phyloP scores from a whole-genome alignment of 2,888 invertebrate genomes.

The Rhingia rostrata region DNA sequence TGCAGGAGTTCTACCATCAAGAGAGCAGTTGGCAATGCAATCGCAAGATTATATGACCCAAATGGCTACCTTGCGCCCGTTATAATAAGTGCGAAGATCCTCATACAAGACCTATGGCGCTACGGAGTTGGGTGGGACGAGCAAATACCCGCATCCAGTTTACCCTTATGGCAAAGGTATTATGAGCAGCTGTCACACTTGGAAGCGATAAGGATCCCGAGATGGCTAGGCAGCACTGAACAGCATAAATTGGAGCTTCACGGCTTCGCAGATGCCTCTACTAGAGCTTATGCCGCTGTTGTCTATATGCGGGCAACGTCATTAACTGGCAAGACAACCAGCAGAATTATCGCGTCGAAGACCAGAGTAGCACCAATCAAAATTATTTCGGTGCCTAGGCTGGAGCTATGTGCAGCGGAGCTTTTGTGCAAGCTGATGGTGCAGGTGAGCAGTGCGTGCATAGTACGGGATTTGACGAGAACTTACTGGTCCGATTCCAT shows the following conservation, averaged over 20 bases:
- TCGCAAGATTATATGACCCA: too few relatives aligned
- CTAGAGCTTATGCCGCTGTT: slow-evolving; percentile 74
- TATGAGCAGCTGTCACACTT: neutral
- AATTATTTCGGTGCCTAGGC: slow-evolving; percentile 35
- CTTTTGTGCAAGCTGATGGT: slow-evolving; percentile 19
- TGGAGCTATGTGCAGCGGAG: slow-evolving; percentile 32
- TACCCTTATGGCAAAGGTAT: neutral
- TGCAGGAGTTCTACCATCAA: too few relatives aligned
- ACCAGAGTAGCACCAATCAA: slow-evolving; percentile 57
- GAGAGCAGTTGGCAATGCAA: too few relatives aligned
- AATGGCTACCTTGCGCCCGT: too few relatives aligned
- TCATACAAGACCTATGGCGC: neutral
- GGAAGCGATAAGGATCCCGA: neutral
- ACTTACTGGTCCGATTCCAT: slow-evolving; percentile 54
- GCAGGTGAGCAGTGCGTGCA: neutral
- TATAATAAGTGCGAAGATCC: too few relatives aligned
- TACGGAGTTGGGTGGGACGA: slow-evolving; percentile 57
- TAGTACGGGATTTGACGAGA: neutral
- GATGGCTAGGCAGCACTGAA: slow-evolving; percentile 66
- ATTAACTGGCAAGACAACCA: slow-evolving; percentile 5
- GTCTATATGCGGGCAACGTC: slow-evolving; percentile 63
- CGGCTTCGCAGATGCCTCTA: slow-evolving; percentile 76
- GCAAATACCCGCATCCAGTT: slow-evolving; percentile 4
- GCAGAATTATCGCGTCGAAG: slow-evolving; percentile 18
- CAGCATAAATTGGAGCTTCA: slow-evolving; percentile 63